Evolutionary conservation across 2,888 invertebrate genomes (phyloP).

Genomic region (Platerodrilus igneus): DNA sequence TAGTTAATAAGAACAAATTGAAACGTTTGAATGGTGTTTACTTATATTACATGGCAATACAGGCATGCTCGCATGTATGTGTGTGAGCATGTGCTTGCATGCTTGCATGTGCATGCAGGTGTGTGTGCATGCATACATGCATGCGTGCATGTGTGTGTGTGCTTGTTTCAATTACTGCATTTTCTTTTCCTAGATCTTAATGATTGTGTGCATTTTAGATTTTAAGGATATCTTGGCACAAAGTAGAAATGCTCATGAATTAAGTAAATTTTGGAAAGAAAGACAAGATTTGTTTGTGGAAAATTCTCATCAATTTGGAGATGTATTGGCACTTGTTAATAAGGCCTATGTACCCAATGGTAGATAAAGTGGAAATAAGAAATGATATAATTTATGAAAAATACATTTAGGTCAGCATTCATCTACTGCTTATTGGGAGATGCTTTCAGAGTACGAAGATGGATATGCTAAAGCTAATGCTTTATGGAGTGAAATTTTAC

Average conservation of each 20-base stretch:
- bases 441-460: slow-evolving; percentile 51
- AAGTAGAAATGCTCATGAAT: slow-evolving; percentile 28
- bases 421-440: slow-evolving; percentile 51
- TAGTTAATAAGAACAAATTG: no score
- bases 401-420: slow-evolving; percentile 12
- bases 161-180: no score
- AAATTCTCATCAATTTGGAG: slow-evolving; percentile 18
- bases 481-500: slow-evolving; percentile 54
- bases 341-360: slow-evolving; percentile 36
- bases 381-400: neutral
- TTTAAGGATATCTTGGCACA: slow-evolving; percentile 28
- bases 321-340: slow-evolving; percentile 32
- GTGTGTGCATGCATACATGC: no score
- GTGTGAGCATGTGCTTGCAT: no score
- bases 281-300: slow-evolving; percentile 31
- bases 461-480: slow-evolving; percentile 51
- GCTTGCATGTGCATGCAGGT: no score
- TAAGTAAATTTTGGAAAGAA: slow-evolving; percentile 33
- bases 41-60: no score
- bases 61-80: no score
- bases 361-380: slow-evolving; percentile 17
- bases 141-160: no score
- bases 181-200: no score
- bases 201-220: slow-evolving; percentile 23
- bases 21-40: no score